Evolutionary conservation across 1,140 invertebrate species (phyloP), one percentile per base, ranked within the genome.

Genomic region (Pseudomyrmex concolor): DNA sequence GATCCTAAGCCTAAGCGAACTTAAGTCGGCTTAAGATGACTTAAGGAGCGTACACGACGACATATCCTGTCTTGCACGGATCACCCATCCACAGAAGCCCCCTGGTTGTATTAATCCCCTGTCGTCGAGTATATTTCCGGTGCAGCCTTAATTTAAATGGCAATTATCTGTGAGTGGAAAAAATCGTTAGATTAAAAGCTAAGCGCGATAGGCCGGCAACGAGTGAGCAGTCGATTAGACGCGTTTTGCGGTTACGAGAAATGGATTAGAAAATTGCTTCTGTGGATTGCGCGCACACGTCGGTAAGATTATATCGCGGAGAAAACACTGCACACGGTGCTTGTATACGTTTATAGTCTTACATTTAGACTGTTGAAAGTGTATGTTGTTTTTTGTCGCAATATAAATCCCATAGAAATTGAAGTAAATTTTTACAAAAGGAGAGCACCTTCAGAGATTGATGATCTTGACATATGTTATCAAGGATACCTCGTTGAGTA

Each of bases 181-280:
- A 88, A 80, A 73, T 88, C 86, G 62, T 83, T 81, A 60, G 81
- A 87, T 88, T 83, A 83, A 85, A 88, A 88, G 77, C 88, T 88
- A 51, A 64, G 12, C 43, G 7, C 59, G 22, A 73, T 50, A 12
- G 5, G 25, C 25, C 15, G 13, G 22, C 55, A 13, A 17, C 19
- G n/a, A 55, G 67, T 73, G n/a, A 43, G 71, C 64, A 55, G 48
- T 57, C 86, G 85, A 87, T 87, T 84, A 81, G 85, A 50, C 64
- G 76, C 86, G 67, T 84, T 85, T 72, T 71, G 71, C 17, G 51
- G 10, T 51, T 9, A 2, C 34, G 34, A 19, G 72, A 70, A 73
- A 87, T 67, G 59, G 82, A 84, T 70, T 62, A 80, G 67, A 72
- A 83, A 60, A 71, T 70, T 45, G 48, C 25, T 60, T n/a, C 67